Base-by-base conservation (phyloP, 2,113 vertebrate species). In the Cygnus buccinator region DNA sequence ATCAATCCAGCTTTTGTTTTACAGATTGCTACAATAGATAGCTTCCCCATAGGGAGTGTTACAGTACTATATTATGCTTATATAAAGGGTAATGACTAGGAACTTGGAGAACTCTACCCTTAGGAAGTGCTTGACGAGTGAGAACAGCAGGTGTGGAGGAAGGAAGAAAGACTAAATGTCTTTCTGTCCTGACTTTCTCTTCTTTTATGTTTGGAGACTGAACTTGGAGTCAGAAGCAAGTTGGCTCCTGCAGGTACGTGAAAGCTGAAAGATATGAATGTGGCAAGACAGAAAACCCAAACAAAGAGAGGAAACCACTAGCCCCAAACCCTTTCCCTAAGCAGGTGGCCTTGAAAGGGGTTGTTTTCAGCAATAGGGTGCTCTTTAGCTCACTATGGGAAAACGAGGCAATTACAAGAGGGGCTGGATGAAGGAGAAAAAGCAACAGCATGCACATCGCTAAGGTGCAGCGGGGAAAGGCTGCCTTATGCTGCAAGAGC, bases 1-100 rank as follows among this genome's bases (percentile, higher is more conserved):
- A 96, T 95, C 94, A 92, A 93, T 94, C 77, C 86, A 72, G 90
- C 86, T 96, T 96, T 96, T 97, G 95, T 95, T 93, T 96, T 94
- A 96, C 84, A 91, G 96, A 93, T 65, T 78, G 76, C 88, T 89
- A 93, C 92, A 93, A 86, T 55, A 93, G 95, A 92, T 84, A 90
- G 90, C 83, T 95, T 82, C 94, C 88, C 95, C 4, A 26, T 48
- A 72, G 94, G 91, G 93, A 93, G 66, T 84, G 81, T 65, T 86
- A 72, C 86, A 89, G 95, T 43, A 81, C 90, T 92, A 68, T 75
- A 93, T 94, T 93, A 93, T 94, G 83, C 90, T 94, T 93, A 92
- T 93, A 84, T 81, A 96, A 93, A 94, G 92, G 83, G 89, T 96
- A 96, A 96, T 96, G 77, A 94, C 90, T 89, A 46, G 95, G 95